Conservation (phyloP, 2,888 invertebrate genomes). For the Scaptomyza polygonia region DNA sequence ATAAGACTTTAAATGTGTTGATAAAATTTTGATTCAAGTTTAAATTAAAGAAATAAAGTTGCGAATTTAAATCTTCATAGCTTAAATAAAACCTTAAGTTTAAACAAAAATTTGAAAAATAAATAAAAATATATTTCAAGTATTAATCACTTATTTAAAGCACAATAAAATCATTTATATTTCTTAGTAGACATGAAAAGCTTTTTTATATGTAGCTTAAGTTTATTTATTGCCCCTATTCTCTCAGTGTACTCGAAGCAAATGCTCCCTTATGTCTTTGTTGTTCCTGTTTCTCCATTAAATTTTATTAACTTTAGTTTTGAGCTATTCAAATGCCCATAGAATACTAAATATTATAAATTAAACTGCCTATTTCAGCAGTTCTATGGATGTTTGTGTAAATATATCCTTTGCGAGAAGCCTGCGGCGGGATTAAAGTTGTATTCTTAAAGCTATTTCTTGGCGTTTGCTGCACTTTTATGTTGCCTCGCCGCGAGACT, state of each 20-base stretch:
- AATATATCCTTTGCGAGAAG: background rate
- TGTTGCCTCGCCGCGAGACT: slow-evolving; percentile 46
- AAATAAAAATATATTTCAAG: too few relatives aligned
- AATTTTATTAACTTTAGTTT: slow-evolving; percentile 27
- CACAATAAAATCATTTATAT: too few relatives aligned
- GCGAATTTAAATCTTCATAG: too few relatives aligned
- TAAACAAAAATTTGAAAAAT: too few relatives aligned
- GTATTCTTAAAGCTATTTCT: slow-evolving; percentile 26
- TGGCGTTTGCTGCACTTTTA: slow-evolving; percentile 44
- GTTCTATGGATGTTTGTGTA: slow-evolving; percentile 6
- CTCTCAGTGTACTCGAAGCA: background rate
- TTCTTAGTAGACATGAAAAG: too few relatives aligned
- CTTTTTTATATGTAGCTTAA: too few relatives aligned
- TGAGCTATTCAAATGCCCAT: slow-evolving; percentile 33
- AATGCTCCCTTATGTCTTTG: background rate
- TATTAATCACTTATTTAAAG: too few relatives aligned
- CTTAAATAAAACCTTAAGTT: too few relatives aligned
- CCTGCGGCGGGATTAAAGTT: slow-evolving; percentile 33
- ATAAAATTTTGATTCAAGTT: too few relatives aligned
- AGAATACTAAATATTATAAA: slow-evolving; percentile 68
- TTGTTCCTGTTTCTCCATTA: slow-evolving; percentile 40
- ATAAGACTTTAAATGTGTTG: background rate
- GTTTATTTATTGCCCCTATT: background rate
- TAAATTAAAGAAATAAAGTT: too few relatives aligned
- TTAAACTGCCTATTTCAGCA: slow-evolving; percentile 36